Evolutionary conservation across 2,113 vertebrate genomes (phyloP), one percentile per base, ranked within the genome.

Genomic region (Anseranas semipalmata): DNA sequence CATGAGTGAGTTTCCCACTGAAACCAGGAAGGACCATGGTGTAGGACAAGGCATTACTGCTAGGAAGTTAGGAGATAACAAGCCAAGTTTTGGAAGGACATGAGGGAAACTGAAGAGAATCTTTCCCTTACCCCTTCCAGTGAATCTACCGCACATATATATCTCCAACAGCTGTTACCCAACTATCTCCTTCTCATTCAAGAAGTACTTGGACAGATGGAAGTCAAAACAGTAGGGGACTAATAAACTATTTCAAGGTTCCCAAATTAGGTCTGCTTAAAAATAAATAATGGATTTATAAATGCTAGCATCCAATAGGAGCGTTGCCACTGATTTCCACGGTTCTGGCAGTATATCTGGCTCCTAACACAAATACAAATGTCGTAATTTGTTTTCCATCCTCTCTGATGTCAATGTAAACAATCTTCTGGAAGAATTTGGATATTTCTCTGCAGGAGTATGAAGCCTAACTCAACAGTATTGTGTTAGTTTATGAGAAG

Each of bases 401-500:
- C 33, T n/a, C 52, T 96, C 90, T 92, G 86, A 94, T 90, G 88
- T 93, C 70, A 95, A 87, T 62, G 89, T 92, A 97, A 97, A 91
- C 88, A 89, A 16, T 87, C 39, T 79, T 93, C 89, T 95, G 95
- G 86, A 92, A 76, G 66, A 66, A 18, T 87, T 35, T 96, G 86
- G 83, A 10, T 92, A 10, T 82, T 89, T 90, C 79, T 78, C 80
- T 33, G 53, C 41, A 6, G 65, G 70, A 91, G 35, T 58, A 74
- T n/a, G 70, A 58, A 93, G 81, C 62, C 62, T 39, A 79, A 37
- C 76, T 72, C 76, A 30, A 79, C 43, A 46, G 76, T 4, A 81
- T 66, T 87, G 80, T 92, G 83, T 53, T 79, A 73, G 62, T 66
- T 95, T 90, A 91, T 92, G 77, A 90, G 90, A 89, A 95, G 73